A percentile compares a stretch with the other conserved stretches of the same genome.
phyloP scores from a whole-genome alignment of 2,113 vertebrate species.

The Fregetta grallaria region DNA sequence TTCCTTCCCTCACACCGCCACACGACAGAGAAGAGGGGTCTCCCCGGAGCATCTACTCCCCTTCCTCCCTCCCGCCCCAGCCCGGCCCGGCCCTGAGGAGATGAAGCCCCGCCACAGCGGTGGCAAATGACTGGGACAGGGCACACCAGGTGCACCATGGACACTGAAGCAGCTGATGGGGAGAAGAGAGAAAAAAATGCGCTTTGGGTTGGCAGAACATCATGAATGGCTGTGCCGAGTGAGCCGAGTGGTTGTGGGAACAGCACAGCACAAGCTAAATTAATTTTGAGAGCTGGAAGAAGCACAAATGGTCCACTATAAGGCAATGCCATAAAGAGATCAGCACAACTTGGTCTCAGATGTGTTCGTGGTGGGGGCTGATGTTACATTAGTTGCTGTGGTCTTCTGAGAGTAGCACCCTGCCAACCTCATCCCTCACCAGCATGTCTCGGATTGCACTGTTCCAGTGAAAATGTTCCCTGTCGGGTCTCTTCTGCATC shows the following conservation, averaged over 20 bases:
- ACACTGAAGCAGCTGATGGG: not conserved
- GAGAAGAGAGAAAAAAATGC: not conserved
- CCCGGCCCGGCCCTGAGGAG: not conserved
- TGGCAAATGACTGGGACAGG: too few relatives aligned
- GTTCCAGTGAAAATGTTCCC: not conserved
- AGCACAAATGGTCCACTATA: fast-evolving
- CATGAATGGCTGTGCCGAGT: not conserved
- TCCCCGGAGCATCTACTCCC: not conserved
- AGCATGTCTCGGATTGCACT: not conserved
- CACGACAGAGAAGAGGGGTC: not conserved
- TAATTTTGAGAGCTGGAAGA: not conserved
- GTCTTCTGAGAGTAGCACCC: not conserved
- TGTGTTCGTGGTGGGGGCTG: not conserved
- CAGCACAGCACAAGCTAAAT: not conserved
- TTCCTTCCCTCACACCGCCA: not conserved
- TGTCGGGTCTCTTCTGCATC: not conserved
- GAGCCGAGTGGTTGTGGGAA: fast-evolving
- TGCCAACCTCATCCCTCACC: not conserved
- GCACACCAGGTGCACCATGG: fast-evolving
- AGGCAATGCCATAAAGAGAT: not conserved
- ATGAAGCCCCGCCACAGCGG: fast-evolving
- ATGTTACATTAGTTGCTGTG: fast-evolving
- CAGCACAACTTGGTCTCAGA: not conserved
- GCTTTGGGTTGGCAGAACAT: not conserved
- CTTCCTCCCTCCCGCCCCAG: not conserved